phyloP scores from a whole-genome alignment of 2,888 invertebrate genomes.

The Serripes groenlandicus region DNA sequence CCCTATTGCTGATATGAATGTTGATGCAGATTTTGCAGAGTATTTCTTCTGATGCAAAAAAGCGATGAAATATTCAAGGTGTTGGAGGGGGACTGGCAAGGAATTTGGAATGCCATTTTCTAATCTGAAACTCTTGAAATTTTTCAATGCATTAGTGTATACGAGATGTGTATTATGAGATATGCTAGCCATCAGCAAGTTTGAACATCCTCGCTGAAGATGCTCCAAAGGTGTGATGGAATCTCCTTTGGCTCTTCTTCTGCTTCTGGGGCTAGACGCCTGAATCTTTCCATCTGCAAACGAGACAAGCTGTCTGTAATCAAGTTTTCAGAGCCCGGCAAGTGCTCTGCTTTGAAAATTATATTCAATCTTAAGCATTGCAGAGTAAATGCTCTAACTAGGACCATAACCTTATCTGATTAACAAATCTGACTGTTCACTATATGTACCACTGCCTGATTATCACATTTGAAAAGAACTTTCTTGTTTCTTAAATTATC shows the following conservation, averaged over 20 bases:
- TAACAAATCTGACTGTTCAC: conserved; percentile 43
- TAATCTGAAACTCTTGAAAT: conserved; percentile 6
- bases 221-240: conserved; percentile 13
- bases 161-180: conserved; percentile 13
- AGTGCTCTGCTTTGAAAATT: conserved; percentile 29
- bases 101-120: not conserved
- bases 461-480: conserved; percentile 41
- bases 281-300: conserved; percentile 27
- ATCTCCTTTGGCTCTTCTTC: conserved; percentile 5
- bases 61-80: conserved; percentile 29
- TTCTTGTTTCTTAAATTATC: conserved; percentile 33
- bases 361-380: conserved; percentile 34
- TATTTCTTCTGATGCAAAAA: conserved; percentile 39
- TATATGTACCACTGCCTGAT: conserved; percentile 34
- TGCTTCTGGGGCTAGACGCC: conserved; percentile 26
- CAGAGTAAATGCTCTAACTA: conserved; percentile 31
- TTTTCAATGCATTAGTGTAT: conserved; percentile 14
- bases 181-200: conserved; percentile 19
- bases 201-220: conserved; percentile 18
- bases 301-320: conserved; percentile 17
- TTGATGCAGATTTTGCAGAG: conserved; percentile 35
- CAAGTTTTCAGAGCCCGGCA: conserved; percentile 16
- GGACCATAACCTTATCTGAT: conserved; percentile 31
- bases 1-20: conserved; percentile 37
- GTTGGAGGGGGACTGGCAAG: conserved; percentile 28